Base-by-base conservation (phyloP, 2,888 invertebrate species). In the Archips crataeganus region DNA sequence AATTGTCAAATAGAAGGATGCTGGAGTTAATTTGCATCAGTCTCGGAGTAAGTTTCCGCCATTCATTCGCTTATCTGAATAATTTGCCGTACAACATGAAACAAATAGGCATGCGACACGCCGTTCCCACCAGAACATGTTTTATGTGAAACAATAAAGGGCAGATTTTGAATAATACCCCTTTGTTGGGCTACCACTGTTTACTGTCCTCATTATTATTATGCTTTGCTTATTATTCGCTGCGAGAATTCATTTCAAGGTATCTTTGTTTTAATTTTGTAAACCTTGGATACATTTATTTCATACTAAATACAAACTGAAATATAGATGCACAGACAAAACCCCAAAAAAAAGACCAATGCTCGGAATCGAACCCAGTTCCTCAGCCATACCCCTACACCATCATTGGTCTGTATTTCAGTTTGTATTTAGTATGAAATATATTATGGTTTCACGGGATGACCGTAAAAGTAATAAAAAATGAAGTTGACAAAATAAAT, bases 31-130 rank as follows among this genome's bases (percentile, higher is more conserved):
- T 93, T 93, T 92, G 88, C 90, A 90, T 89, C 88, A 88, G 86
- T 89, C 88, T 85, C 87, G 84, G 88, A 84, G 86, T 86, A 92
- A 93, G 92, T 93, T 93, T 87, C 86, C 83, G 80, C 90, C 86
- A 91, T 92, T 92, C 90, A 91, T 86, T 91, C 87, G 89, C 91
- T 91, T 91, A 93, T 93, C 92, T 92, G 85, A 91, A 93, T 92
- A 92, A 93, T 93, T 92, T 90, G 86, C 81, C 88, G 89, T 88
- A 86, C 88, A 90, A 88, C 89, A 90, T 87, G 91, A 88, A 90
- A 90, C 87, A 89, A 92, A 90, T 91, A 90, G 89, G 88, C 87
- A 85, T 82, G 87, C 87, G 86, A 88, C 87, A 87, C 82, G 85
- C 84, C 80, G 87, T 88, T 90, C 90, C 90, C 89, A 87, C 86